Evolutionary conservation across 2,113 vertebrate genomes (phyloP), one percentile per base, ranked within the genome.

Genomic region (Gyps fulvus): DNA sequence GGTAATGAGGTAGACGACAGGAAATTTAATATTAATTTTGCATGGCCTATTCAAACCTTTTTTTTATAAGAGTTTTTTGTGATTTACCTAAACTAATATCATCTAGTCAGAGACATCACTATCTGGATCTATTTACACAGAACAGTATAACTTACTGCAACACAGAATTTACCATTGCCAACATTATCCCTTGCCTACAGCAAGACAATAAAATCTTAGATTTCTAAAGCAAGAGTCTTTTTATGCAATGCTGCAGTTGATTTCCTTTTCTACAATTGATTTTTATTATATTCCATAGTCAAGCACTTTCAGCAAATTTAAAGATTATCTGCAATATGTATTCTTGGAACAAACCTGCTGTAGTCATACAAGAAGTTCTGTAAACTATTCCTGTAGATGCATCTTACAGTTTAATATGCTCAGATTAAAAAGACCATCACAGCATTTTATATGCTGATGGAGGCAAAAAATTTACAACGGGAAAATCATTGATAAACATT

Each of bases 21-120:
- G 73, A 98, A 97, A 96, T 83, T 95, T 98, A 96, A 95, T 97
- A 97, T 97, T 97, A 97, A 97, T 97, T 97, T 98, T 97, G 62
- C 77, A 84, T 92, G 69, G 25, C 38, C 72, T 83, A 87, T 89
- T 97, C 91, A 96, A 96, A 95, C 8, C 9, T 95, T 93, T 94
- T 83, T 65, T 80, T 66, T 47, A 16, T 34, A 90, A 42, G 45
- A 45, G 34, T 13, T 83, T 94, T 92, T 82, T 93, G 45, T 79
- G 26, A 55, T 95, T 96, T 94, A 73, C 66, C 72, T 97, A 90
- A 95, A 87, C 45, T 89, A 95, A 95, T 95, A 85, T 43, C 13
- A 84, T n/a, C n/a, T 69, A 72, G 43, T 94, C 47, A 61, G 36
- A 95, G 34, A 67, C 42, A 91, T 67, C 66, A 45, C 25, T 92